Base-by-base conservation (phyloP, 2,888 invertebrate species). In the Oligia fasciuncula region DNA sequence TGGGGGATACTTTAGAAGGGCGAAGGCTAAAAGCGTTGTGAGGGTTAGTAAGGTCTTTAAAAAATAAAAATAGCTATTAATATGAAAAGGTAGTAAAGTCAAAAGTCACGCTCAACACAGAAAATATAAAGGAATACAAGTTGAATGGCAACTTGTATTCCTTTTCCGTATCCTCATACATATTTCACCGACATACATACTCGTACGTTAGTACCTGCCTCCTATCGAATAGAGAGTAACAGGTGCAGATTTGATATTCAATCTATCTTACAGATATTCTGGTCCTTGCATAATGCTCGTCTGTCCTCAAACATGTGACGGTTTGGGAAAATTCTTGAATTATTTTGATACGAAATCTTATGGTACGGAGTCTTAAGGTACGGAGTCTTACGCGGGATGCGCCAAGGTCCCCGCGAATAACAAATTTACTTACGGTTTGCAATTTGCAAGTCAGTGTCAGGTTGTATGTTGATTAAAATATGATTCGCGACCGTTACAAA, bases 211-310 rank as follows among this genome's bases (percentile, higher is more conserved):
- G 71, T 49, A 51, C 43, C 62, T 51, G 8, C 6, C 11, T 73
- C 11, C 65, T 62, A 83, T 68, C 68, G 46, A 65, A 74, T 68
- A 65, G 4, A 75, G 76, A 77, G 81, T 87, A 88, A 88, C 87
- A 87, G 89, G 87, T 88, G 87, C 79, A 79, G 77, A 80, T 87
- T 87, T 79, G 79, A 87, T 84, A 88, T 88, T 81, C 87, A 84
- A 87, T 87, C 68, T n/a, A 78, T 71, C 75, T 78, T 73, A 73
- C 49, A 71, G 60, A 78, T 83, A 84, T 87, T 87, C 65, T 73
- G 74, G 65, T 72, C 69, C 62, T 40, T 72, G 71, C 49, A 73
- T 84, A 69, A 74, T 74, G 17, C 62, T 71, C 9, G 60, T n/a
- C 17, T 71, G 49, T 71, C 29, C 83, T 57, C 54, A 70, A 69